Percentiles rank a stretch among this genome's conserved stretches.
Evolutionary conservation across 2,888 invertebrate genomes (phyloP).

Genomic region (Oxyscelio sp.): DNA sequence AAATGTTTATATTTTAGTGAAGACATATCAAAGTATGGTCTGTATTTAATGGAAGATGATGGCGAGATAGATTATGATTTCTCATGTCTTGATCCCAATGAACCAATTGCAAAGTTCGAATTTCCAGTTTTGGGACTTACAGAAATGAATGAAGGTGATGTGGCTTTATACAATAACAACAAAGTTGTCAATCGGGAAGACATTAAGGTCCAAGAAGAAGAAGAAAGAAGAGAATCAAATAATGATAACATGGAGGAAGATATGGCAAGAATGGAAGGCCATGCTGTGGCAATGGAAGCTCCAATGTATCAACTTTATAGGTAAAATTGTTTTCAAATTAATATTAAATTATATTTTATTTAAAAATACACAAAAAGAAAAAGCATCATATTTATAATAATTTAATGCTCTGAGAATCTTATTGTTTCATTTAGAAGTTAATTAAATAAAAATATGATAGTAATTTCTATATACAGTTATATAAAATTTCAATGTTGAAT

Average conservation of each 20-base stretch:
- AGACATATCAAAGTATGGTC: constrained; percentile 92
- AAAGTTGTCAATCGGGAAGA: constrained; percentile 81
- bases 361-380: too few species aligned
- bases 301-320: constrained; percentile 93
- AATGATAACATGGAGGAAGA: constrained; percentile 80
- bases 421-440: too few species aligned
- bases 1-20: constrained; percentile 86
- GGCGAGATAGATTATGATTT: constrained; percentile 98
- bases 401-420: too few species aligned
- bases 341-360: too few species aligned
- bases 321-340: constrained; percentile 77
- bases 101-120: constrained; percentile 97
- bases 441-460: too few species aligned
- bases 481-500: too few species aligned
- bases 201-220: constrained; percentile 83
- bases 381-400: too few species aligned
- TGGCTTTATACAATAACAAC: constrained; percentile 84
- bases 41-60: constrained; percentile 98
- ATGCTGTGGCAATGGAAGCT: constrained; percentile 95
- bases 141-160: constrained; percentile 90
- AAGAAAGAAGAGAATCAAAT: constrained; percentile 81
- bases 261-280: constrained; percentile 92
- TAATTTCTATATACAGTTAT: too few species aligned
- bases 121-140: constrained; percentile 96
- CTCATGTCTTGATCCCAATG: constrained; percentile 95